Percentiles rank a stretch among this genome's conserved stretches.
Conservation (phyloP, 2,797 vertebrate species). For the Cossypha heuglini region DNA sequence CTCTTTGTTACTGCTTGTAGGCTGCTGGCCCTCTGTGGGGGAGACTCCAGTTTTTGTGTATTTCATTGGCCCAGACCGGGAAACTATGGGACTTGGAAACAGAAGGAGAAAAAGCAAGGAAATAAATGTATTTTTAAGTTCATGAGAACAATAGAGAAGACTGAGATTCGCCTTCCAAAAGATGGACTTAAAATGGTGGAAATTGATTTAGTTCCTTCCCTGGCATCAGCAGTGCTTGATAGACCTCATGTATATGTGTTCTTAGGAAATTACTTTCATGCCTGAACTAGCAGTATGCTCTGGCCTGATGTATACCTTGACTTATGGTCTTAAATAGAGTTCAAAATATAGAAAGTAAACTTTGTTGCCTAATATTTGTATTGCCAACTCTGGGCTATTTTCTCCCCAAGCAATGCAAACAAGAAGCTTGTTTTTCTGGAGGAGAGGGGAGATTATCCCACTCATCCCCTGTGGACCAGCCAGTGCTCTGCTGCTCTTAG, state of each 20-base stretch:
- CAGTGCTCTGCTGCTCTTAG: background rate
- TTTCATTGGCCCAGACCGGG: background rate
- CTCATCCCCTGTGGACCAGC: background rate
- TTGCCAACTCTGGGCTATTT: background rate
- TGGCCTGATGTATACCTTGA: background rate
- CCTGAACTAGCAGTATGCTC: background rate
- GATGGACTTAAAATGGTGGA: background rate
- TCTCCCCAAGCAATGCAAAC: background rate
- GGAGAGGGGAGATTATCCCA: background rate
- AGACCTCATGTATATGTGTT: background rate
- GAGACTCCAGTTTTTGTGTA: background rate
- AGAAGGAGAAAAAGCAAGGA: background rate
- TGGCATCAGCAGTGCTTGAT: background rate
- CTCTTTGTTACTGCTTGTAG: background rate
- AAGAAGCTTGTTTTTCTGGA: background rate
- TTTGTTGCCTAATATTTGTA: background rate
- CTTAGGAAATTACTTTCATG: background rate
- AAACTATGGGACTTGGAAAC: background rate
- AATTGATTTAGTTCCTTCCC: background rate
- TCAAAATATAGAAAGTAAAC: background rate
- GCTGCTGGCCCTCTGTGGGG: background rate
- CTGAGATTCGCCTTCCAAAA: background rate
- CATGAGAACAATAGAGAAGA: fast-evolving
- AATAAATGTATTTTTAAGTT: background rate
- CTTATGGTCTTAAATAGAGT: background rate